Base-by-base conservation (phyloP, 2,888 invertebrate species). In the Morinoia aosen region DNA sequence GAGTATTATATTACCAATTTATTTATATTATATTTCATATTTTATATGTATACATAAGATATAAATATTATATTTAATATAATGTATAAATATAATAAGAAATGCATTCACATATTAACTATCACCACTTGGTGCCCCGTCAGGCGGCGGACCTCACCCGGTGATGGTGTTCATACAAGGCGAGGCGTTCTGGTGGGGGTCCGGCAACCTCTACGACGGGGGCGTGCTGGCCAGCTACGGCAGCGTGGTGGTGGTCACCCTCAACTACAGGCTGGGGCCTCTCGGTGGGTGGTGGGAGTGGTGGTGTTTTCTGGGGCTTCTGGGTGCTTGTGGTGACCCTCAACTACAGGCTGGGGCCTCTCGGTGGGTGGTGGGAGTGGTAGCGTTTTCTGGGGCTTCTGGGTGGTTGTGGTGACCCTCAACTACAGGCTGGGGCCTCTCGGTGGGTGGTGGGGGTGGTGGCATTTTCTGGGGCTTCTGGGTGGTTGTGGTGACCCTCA, bases 131-230 rank as follows among this genome's bases (percentile, higher is more conserved):
- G 5, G 48, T 48, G 48, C 48, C 48, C 33, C 88, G 33, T 19
- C 96, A 96, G 96, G 96, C 7, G 96, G 96, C 56, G 96, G 96
- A 95, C 96, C 96, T 97, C 98, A 96, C 57, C 97, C 97, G 0
- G 97, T 97, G 2, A 97, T 97, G 97, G 97, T 97, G 16, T 97
- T 97, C 97, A 97, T 97, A n/a, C 97, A 97, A 96, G 97, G 97
- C 1, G 97, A 97, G 96, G 97, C 97, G 10, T 97, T 97, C 97
- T 97, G 97, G 40, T 97, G 97, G 97, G 97, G 97, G 96, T 97
- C 98, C 61, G 98, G 98, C 96, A 98, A 98, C 97, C 97, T 97
- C 4, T 98, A 98, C 97, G 98, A 98, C 97, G 98, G 97, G 91
- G 97, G 97, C 95, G 97, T 98, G 11, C 97, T 98, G 95, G 97